phyloP scores from a whole-genome alignment of 1,140 invertebrate species.

The Pachypeltis micranthus region DNA sequence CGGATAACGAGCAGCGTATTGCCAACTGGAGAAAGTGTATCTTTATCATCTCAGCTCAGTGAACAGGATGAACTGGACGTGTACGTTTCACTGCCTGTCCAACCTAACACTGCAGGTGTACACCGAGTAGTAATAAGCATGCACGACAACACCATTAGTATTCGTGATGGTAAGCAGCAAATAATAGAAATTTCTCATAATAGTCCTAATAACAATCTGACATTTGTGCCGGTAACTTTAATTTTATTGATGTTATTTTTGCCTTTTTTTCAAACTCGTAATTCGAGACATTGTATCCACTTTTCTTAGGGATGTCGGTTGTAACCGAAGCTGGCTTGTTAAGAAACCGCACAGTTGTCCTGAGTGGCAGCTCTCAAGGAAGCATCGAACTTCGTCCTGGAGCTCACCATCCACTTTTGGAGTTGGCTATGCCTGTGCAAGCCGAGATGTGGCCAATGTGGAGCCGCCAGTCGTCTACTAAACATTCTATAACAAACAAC shows the following conservation, averaged over 20 bases:
- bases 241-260: too few relatives aligned
- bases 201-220: too few relatives aligned
- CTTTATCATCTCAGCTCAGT: conserved; percentile 59
- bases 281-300: too few relatives aligned
- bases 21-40: conserved; percentile 78
- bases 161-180: conserved; percentile 29
- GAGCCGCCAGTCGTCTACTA: conserved; percentile 62
- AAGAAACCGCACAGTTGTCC: conserved; percentile 57
- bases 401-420: conserved; percentile 71
- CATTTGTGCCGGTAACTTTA: too few relatives aligned
- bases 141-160: conserved; percentile 29
- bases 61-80: conserved; percentile 61
- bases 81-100: conserved; percentile 40
- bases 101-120: conserved; percentile 26
- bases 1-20: conserved; percentile 70
- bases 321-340: conserved; percentile 53
- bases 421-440: conserved; percentile 77
- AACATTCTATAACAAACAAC: conserved; percentile 63
- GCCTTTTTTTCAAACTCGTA: too few relatives aligned
- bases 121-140: conserved; percentile 28
- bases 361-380: conserved; percentile 53
- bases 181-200: too few relatives aligned
- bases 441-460: conserved; percentile 82
- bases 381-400: conserved; percentile 42
- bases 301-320: conserved; percentile 24